phyloP scores from a whole-genome alignment of 2,797 vertebrate genomes.

The Delichon dasypus region DNA sequence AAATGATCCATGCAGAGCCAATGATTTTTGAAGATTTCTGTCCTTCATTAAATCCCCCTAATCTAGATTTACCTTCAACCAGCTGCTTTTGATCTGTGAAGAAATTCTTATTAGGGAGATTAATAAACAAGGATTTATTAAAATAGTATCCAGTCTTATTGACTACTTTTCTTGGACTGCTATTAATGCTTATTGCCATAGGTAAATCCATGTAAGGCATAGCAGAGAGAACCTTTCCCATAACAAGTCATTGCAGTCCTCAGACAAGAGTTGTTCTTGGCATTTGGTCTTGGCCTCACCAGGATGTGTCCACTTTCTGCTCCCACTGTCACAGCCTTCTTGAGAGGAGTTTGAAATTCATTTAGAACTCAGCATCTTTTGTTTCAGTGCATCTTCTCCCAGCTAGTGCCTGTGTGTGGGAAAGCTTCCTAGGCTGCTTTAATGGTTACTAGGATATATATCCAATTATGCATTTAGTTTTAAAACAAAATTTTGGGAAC shows the following conservation, averaged over 20 bases:
- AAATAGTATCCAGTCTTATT: not conserved
- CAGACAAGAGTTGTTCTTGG: not conserved
- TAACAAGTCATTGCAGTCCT: not conserved
- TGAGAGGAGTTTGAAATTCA: not conserved
- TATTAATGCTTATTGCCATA: not conserved
- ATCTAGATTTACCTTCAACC: not conserved
- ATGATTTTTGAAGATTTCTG: not conserved
- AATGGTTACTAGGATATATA: not conserved
- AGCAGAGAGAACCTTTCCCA: not conserved
- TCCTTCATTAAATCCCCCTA: not conserved
- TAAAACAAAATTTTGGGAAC: not conserved
- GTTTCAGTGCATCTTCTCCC: not conserved
- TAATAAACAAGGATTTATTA: not conserved
- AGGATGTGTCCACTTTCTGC: not conserved
- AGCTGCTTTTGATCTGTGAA: not conserved
- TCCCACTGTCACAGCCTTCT: not conserved
- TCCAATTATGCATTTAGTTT: not conserved
- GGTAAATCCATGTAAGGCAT: not conserved
- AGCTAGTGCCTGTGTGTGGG: not conserved
- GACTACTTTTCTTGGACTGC: not conserved
- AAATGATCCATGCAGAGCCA: not conserved
- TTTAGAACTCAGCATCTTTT: not conserved
- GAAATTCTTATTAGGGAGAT: not conserved
- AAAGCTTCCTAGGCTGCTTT: not conserved
- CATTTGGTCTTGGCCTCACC: not conserved